Conservation (phyloP, 2,797 vertebrate genomes). For the Ctenosaura bakeri region DNA sequence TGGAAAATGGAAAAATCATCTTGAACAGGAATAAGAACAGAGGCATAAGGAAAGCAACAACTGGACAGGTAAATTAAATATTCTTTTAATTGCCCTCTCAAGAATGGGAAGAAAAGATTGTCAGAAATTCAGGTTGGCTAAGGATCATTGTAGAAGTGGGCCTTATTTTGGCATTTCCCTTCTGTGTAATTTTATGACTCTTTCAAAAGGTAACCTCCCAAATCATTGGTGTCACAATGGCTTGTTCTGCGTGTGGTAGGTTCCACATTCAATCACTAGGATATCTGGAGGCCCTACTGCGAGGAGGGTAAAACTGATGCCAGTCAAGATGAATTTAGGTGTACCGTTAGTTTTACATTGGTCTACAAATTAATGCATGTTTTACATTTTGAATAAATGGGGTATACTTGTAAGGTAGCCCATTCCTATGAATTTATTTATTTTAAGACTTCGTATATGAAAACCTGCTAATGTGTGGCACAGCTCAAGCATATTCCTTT, state of each 20-base stretch:
- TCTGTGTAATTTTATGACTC: not conserved
- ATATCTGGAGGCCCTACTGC: not conserved
- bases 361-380: not conserved
- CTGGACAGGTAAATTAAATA: conserved; percentile 62
- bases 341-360: not conserved
- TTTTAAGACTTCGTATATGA: not conserved
- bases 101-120: conserved; percentile 4
- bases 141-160: not conserved
- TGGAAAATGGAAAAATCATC: conserved; percentile 84
- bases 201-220: not conserved
- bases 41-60: conserved; percentile 61
- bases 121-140: not conserved
- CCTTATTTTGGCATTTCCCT: not conserved
- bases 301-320: not conserved
- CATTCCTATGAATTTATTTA: not conserved
- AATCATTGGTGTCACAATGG: not conserved
- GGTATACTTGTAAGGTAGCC: not conserved
- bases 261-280: not conserved
- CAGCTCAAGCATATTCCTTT: not conserved
- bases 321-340: not conserved
- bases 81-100: conserved; percentile 12
- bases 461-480: conserved; percentile 33
- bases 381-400: not conserved
- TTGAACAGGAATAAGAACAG: conserved; percentile 80
- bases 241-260: not conserved